Evolutionary conservation across 2,888 invertebrate genomes (phyloP), one percentile per base, ranked within the genome.

Genomic region (Drosophila anomalata): DNA sequence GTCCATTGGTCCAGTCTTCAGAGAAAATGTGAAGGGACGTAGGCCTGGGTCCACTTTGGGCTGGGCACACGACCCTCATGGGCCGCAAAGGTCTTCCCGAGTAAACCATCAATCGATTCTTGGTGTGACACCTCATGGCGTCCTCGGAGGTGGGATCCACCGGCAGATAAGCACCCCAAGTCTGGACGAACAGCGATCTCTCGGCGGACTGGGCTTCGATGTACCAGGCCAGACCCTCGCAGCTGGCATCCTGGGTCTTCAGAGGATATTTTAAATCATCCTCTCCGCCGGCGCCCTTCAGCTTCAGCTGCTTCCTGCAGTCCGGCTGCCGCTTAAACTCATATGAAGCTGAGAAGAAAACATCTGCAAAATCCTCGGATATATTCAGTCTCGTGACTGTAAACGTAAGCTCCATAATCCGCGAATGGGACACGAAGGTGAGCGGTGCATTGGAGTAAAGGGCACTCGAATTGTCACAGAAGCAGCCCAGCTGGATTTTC

Each of bases 51-150:
- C 94, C 94, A 5, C 94, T 94, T 77, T 94, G 94, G 0, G 94
- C 94, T 0, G 96, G 96, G 86, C 96, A 97, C 36, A 96, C 93
- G 11, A 95, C 95, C 55, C 94, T 93, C 90, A 92, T 91, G 39
- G 90, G 89, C 66, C 91, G 90, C 58, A 91, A 68, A 6, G 95
- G 94, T 81, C 94, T 93, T 46, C 96, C 96, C 12, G 96, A 95
- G 91, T 97, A 97, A 46, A 97, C 94, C 74, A 97, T 94, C 62
- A 97, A 93, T 36, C 97, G 93, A 91, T 97, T 97, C 79, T 93
- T 92, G 14, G 96, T 96, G 59, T 95, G 94, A 89, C 97, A 97
- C 68, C 95, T 93, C 69, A 94, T 93, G 2, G 94, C 93, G 77
- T 95, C 95, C 66, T 94, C 93, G 0, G 93, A 91, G 6, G 94